These are phyloP conservation scores for Scelioninae gen. 1 DNA, from an alignment of 2,888 invertebrate species.

Conservation along the genomic window DNA sequence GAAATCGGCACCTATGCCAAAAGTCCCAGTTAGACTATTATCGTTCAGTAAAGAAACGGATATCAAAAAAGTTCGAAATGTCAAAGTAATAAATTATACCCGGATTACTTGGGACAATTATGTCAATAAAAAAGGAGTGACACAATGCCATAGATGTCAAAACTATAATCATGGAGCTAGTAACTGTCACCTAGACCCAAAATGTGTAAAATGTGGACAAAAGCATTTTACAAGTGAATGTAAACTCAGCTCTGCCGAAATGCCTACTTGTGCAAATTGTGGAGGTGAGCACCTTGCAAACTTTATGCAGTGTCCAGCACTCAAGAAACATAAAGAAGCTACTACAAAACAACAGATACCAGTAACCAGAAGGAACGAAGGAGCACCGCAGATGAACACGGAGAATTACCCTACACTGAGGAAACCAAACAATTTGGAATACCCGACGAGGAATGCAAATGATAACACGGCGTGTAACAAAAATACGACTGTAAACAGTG, in stretches of 20 bases:
- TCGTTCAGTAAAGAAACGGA: neutral
- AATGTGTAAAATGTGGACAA: conserved; percentile 2
- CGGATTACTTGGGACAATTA: conserved; percentile 7
- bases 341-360: neutral
- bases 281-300: conserved; percentile 1
- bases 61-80: neutral
- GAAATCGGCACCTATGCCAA: neutral
- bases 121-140: conserved; percentile 1
- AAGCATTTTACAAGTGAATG: neutral
- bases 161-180: neutral
- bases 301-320: neutral
- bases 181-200: neutral
- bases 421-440: too few relatives aligned
- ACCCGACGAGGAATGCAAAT: too few relatives aligned
- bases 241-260: neutral
- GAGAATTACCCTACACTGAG: neutral
- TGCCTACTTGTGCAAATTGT: neutral
- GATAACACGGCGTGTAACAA: too few relatives aligned
- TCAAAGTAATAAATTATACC: neutral
- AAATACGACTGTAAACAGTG: neutral
- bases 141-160: conserved; percentile 30
- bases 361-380: neutral
- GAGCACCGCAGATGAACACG: neutral
- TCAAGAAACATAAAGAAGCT: neutral
- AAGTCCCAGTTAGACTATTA: conserved; percentile 10